Base-by-base conservation (phyloP, 2,888 invertebrate species). In the Acholoe squamosa region DNA sequence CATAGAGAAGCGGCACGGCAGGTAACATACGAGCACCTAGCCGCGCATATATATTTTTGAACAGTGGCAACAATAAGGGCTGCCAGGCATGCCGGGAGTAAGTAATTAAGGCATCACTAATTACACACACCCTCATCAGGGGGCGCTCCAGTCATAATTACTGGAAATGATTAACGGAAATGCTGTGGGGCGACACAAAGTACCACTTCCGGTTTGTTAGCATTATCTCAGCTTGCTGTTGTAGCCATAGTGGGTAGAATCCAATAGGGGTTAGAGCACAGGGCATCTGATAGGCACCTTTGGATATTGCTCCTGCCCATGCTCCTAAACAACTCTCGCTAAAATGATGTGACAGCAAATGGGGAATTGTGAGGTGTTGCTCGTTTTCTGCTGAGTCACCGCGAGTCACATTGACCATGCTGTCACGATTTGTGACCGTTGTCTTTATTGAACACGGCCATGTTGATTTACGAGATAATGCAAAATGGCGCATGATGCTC, bases 101-200 rank as follows among this genome's bases (percentile, higher is more conserved):
- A 61, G 61, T 61, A 61, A 61, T 61, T 61, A 61, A 61, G n/a
- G n/a, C 61, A 61, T 61, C 61, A 61, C 61, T 61, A 61, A 61
- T 61, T 61, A 61, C 61, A 43, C n/a, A 19, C 7, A 3, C 12
- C 61, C 61, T 61, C 19, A 61, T 61, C 61, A 43, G 43, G 61
- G 22, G 19, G n/a, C 61, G n/a, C 61, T 14, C 12, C 61, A 19
- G 61, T 61, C 71, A 25, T 71, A 71, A 71, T 71, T 28, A 71
- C 71, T 28, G 19, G 25, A 71, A 71, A 28, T 71, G 71, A 71
- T 28, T 28, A 28, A 25, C 71, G 71, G 71, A 71, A 71, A 71
- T 28, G 25, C 3, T 1, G 5, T 28, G 16, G n/a, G 28, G 25
- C 28, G 31, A 28, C 61, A n/a, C 61, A 28, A 71, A 71, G 28